These are phyloP conservation scores for Crotalus horridus DNA, from an alignment of 2,113 vertebrate species.

Conservation along the genomic window DNA sequence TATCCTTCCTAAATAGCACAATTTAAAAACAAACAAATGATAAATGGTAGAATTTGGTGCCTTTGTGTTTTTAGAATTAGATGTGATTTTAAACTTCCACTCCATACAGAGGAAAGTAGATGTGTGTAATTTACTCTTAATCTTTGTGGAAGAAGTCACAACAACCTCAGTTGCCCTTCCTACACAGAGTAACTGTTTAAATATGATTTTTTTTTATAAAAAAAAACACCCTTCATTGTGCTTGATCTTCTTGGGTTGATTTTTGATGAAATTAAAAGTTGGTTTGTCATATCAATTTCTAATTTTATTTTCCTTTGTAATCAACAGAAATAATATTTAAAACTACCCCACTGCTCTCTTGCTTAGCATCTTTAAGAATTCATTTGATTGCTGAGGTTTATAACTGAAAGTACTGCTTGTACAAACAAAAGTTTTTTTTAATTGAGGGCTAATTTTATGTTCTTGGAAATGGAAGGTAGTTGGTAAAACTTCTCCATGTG, in stretches of 20 bases:
- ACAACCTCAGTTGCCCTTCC: constrained; percentile 32
- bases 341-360: not conserved
- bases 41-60: not conserved
- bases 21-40: not conserved
- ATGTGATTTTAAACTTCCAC: constrained; percentile 52
- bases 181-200: constrained; percentile 48
- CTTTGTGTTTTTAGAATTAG: constrained; percentile 53
- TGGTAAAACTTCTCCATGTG: not conserved
- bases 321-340: not conserved
- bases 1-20: not conserved
- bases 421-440: constrained; percentile 15
- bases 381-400: constrained; percentile 15
- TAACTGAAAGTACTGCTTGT: not conserved
- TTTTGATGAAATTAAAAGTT: constrained; percentile 43
- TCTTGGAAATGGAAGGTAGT: not conserved
- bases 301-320: constrained; percentile 29
- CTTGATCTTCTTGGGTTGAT: constrained; percentile 22
- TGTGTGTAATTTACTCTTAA: constrained; percentile 60
- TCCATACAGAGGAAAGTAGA: constrained; percentile 54
- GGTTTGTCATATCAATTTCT: constrained; percentile 47
- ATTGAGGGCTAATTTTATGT: not conserved
- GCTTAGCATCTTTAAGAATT: constrained; percentile 9
- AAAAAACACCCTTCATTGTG: constrained; percentile 30
- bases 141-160: constrained; percentile 31
- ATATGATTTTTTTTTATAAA: constrained; percentile 6